Conservation (phyloP, 2,113 vertebrate genomes). For the Sarotherodon lohbergeri region DNA sequence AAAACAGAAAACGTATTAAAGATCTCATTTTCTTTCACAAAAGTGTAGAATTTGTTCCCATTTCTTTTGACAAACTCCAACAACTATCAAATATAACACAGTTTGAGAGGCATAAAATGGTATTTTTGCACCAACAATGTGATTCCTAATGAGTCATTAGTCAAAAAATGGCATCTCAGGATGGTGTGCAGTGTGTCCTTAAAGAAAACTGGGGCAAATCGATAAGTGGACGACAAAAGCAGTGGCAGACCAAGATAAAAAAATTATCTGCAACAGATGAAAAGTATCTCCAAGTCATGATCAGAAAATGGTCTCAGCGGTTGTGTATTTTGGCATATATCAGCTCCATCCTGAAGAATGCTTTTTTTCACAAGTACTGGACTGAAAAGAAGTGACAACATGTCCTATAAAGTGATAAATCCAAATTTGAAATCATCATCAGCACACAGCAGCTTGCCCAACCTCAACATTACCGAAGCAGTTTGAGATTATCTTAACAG, state of each 20-base stretch:
- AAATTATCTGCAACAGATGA: not conserved
- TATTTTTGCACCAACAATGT: not conserved
- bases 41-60: not conserved
- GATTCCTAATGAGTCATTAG: not conserved
- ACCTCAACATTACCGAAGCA: not conserved
- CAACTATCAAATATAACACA: not conserved
- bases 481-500: not conserved
- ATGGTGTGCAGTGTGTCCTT: not conserved
- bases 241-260: not conserved
- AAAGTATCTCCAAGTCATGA: not conserved
- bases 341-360: not conserved
- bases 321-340: not conserved
- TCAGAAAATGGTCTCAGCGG: not conserved
- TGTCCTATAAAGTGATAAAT: not conserved
- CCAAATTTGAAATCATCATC: not conserved
- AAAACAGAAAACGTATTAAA: not conserved
- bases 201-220: not conserved
- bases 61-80: not conserved
- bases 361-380: not conserved
- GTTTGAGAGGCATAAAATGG: not conserved
- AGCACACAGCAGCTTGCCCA: not conserved
- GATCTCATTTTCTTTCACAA: fast-evolving
- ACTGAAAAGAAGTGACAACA: not conserved
- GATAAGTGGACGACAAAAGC: not conserved
- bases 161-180: not conserved